These are phyloP conservation scores for Axinella damicornis DNA, from an alignment of 37 sponge, comb jelly and placozoan species.

Conservation along the genomic window DNA sequence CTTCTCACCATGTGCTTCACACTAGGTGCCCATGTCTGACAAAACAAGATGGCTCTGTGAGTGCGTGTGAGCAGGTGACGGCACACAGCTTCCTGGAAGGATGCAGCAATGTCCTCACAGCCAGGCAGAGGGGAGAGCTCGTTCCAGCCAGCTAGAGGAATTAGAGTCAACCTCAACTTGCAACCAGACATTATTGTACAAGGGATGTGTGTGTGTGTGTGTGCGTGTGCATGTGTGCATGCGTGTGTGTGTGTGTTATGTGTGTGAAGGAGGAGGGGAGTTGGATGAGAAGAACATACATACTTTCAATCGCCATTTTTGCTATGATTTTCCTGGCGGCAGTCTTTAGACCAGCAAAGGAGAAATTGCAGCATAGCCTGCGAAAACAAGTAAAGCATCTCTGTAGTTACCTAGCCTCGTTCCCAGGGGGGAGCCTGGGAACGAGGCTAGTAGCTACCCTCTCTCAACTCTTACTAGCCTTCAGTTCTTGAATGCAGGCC, in stretches of 20 bases:
- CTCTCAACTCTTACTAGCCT: no score
- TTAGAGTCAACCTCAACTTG: no score
- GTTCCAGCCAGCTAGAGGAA: conserved; percentile 24
- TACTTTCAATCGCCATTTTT: background rate
- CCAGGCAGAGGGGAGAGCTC: conserved; percentile 20
- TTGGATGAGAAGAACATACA: background rate
- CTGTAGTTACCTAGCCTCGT: no score
- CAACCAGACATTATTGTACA: no score
- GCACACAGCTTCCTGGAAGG: conserved; percentile 62
- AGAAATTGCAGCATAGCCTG: conserved; percentile 73
- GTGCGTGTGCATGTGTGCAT: no score
- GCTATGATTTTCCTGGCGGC: conserved; percentile 6
- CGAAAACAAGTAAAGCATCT: background rate
- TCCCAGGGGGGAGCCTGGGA: no score
- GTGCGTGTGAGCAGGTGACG: conserved; percentile 52
- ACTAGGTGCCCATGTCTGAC: background rate
- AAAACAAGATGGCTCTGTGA: conserved; percentile 60
- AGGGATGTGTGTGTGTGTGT: no score
- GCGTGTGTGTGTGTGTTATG: no score
- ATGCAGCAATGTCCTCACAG: conserved; percentile 73
- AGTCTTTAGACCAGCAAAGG: conserved; percentile 83
- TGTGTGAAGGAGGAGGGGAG: no score
- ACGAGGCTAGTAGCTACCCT: no score
- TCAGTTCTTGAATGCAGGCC: no score
- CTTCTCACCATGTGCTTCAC: conserved; percentile 54